A percentile compares a stretch with the other conserved stretches of the same genome.
phyloP scores from a whole-genome alignment of 2,797 vertebrate species.

The Gymnoscopelus braueri region DNA sequence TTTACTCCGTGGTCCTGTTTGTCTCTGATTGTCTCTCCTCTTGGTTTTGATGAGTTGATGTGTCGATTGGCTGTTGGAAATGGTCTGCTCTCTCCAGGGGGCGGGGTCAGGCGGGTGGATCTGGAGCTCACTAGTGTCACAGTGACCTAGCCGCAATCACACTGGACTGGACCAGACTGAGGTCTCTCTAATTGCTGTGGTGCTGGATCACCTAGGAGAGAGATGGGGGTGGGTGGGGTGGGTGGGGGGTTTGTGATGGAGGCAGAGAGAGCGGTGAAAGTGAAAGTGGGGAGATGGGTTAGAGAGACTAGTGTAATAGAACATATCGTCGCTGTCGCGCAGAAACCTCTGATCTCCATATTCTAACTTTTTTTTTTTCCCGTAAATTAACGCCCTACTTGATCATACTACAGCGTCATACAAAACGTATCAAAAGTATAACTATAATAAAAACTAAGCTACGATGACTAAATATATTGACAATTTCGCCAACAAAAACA shows the following conservation, averaged over 20 bases:
- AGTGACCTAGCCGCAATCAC: slow-evolving; percentile 58
- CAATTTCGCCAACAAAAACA: no score
- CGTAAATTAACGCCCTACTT: background rate
- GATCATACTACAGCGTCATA: no score
- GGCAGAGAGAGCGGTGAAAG: background rate
- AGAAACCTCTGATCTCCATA: no score
- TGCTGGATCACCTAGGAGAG: background rate
- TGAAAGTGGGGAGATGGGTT: no score
- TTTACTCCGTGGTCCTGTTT: slow-evolving; percentile 53
- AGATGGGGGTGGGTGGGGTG: background rate
- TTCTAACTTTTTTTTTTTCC: no score
- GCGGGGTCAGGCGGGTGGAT: slow-evolving; percentile 62
- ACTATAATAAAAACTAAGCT: no score
- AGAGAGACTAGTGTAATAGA: slow-evolving; percentile 39
- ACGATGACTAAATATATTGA: no score
- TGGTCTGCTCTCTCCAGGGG: slow-evolving; percentile 29
- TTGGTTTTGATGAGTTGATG: slow-evolving; percentile 4
- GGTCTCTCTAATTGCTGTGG: background rate
- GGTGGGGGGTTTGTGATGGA: background rate
- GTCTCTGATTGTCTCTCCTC: slow-evolving; percentile 13
- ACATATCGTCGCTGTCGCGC: background rate
- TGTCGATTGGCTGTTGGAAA: slow-evolving; percentile 65
- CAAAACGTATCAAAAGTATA: no score
- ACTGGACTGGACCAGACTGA: slow-evolving; percentile 37
- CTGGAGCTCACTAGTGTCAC: slow-evolving; percentile 54